Evolutionary conservation across 2,888 invertebrate genomes (phyloP).

Genomic region (Noctua janthe): DNA sequence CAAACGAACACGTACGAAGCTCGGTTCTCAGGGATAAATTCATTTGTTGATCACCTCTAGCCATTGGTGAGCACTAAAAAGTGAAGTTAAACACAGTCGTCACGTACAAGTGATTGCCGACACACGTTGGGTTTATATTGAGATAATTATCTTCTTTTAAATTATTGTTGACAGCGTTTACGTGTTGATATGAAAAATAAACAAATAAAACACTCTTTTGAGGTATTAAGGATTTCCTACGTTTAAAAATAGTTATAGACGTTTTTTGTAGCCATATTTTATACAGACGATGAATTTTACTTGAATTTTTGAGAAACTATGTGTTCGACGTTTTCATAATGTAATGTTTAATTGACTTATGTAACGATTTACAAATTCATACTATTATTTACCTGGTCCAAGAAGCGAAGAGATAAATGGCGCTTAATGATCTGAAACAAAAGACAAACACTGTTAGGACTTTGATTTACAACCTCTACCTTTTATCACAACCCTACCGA

Average conservation of each 20-base stretch:
- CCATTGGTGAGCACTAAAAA: slow-evolving; percentile 62
- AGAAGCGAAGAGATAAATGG: slow-evolving; percentile 30
- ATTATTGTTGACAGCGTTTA: slow-evolving; percentile 48
- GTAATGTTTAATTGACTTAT: background rate
- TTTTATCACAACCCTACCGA: background rate
- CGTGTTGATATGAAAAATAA: slow-evolving; percentile 58
- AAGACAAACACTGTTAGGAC: slow-evolving; percentile 31
- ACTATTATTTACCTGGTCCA: slow-evolving; percentile 52
- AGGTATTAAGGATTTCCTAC: slow-evolving; percentile 3
- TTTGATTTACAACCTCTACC: slow-evolving; percentile 18
- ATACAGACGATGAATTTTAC: background rate
- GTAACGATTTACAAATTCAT: background rate
- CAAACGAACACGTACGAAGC: slow-evolving; percentile 76
- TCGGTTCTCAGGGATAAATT: slow-evolving; percentile 75
- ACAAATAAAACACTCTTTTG: slow-evolving; percentile 31
- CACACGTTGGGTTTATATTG: slow-evolving; percentile 58
- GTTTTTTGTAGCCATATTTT: background rate
- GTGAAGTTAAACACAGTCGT: slow-evolving; percentile 66
- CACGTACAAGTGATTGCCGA: slow-evolving; percentile 67
- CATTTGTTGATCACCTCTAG: slow-evolving; percentile 73
- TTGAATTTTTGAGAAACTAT: background rate
- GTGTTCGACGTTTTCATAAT: background rate
- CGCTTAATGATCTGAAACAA: slow-evolving; percentile 66
- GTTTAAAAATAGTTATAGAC: slow-evolving; percentile 12
- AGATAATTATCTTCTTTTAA: slow-evolving; percentile 62